A percentile compares a stretch with the other conserved stretches of the same genome.
Evolutionary conservation across 92 coral and sea anemone species (phyloP).

Genomic region (Palythoa heliodiscus): DNA sequence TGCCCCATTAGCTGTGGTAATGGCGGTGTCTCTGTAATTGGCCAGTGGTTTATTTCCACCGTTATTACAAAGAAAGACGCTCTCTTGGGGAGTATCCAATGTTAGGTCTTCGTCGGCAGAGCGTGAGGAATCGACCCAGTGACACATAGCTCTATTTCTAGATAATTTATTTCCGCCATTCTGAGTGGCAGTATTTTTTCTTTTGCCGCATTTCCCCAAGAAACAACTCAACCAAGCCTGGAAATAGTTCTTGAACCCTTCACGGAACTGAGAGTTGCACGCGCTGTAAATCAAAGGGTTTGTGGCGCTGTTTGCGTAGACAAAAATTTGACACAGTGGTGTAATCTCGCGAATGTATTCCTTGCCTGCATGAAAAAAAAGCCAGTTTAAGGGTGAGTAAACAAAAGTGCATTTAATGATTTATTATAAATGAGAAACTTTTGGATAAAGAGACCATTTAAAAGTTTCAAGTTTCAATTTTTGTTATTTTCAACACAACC

Average conservation of each 20-base stretch:
- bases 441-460: too few relatives aligned
- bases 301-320: constrained; percentile 91
- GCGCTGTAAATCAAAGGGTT: constrained; percentile 98
- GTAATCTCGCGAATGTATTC: constrained; percentile 57
- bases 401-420: not conserved
- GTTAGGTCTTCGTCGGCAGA: not conserved
- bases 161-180: constrained; percentile 3
- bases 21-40: not conserved
- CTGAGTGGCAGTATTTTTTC: not conserved
- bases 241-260: constrained; percentile 86
- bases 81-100: not conserved
- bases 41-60: not conserved
- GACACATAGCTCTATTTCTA: not conserved
- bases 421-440: not conserved
- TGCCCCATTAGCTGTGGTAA: not conserved
- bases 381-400: not conserved
- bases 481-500: too few relatives aligned
- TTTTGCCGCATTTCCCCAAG: constrained; percentile 42
- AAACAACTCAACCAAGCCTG: constrained; percentile 83
- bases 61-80: constrained; percentile 15
- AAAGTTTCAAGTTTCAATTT: too few relatives aligned
- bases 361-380: constrained; percentile 39
- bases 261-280: constrained; percentile 92
- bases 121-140: not conserved
- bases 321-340: constrained; percentile 82